Conservation (phyloP, 1,140 invertebrate species). For the Mizuhopecten yessoensis region DNA sequence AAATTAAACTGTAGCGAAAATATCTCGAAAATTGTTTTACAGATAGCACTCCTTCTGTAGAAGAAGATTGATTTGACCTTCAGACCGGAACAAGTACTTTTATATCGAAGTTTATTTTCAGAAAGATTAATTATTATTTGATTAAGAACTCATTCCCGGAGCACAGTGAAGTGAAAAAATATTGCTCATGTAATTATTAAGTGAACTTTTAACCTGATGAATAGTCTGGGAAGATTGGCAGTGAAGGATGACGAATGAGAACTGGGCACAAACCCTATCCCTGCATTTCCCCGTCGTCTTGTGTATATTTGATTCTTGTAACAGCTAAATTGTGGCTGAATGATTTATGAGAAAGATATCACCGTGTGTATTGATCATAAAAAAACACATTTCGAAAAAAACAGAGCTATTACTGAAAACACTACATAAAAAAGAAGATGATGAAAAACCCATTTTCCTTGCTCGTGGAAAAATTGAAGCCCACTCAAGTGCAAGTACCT, state of each 20-base stretch:
- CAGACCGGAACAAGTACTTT: not conserved
- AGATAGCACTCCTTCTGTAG: too few species aligned
- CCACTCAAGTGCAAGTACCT: too few species aligned
- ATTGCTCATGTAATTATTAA: not conserved
- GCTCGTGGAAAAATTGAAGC: too few species aligned
- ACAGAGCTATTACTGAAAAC: too few species aligned
- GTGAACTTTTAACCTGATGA: not conserved
- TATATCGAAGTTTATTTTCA: not conserved
- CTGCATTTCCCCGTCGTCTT: not conserved
- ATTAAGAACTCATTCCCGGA: not conserved
- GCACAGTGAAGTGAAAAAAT: not conserved
- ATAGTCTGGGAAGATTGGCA: not conserved
- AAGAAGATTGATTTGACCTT: not conserved
- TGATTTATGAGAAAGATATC: conserved; percentile 9
- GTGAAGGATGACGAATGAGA: not conserved
- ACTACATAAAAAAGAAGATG: too few species aligned
- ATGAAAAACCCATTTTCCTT: too few species aligned
- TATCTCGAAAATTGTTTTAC: too few species aligned
- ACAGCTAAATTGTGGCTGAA: not conserved
- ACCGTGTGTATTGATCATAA: not conserved
- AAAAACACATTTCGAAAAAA: too few species aligned
- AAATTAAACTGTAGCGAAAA: too few species aligned
- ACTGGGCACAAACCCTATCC: not conserved
- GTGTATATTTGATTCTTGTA: not conserved
- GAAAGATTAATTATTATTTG: not conserved